Base-by-base conservation (phyloP, 1,140 invertebrate genomes). In the Macrocentrus cingulum region DNA sequence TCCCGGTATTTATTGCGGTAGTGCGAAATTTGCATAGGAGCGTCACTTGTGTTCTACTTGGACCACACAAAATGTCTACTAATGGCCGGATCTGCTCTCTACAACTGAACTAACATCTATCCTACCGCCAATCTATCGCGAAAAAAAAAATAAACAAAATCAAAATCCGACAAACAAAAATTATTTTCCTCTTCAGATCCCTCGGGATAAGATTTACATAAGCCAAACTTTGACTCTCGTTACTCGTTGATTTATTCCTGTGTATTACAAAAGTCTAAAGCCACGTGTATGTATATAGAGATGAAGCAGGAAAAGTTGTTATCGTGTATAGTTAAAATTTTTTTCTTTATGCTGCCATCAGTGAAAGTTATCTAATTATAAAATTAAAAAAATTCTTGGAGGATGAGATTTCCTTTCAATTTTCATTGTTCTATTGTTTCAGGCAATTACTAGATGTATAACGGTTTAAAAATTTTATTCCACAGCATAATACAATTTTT, bases 1-100 rank as follows among this genome's bases (percentile, higher is more conserved):
- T 71, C 68, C 69, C 64, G 65, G 65, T 79, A 77, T 79, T 77
- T 78, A 79, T 79, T 75, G 70, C 67, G 71, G 71, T 71, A 69
- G 70, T 70, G 56, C 56, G 55, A 66, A 75, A 79, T 76, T 77
- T 77, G 73, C 75, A 77, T 77, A 77, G 66, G 61, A 74, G 68
- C 69, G 66, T 70, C 64, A 69, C 64, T 66, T 70, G 36, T 58
- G 63, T 66, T 66, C 62, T 56, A 44, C 55, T 49, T 59, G 68
- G 77, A 79, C 75, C 76, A 78, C 75, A 79, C 76, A 79, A 78
- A 77, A 77, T 77, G 74, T 71, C 67, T 73, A 74, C 74, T 79
- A 78, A 79, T 78, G 74, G 75, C 65, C 68, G 64, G 66, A 57
- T 32, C 39, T 25, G 15, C 55, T 51, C 16, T 42, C 37, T 39